Conservation (phyloP, 1,140 invertebrate species). For the Leguminivora glycinivorella region DNA sequence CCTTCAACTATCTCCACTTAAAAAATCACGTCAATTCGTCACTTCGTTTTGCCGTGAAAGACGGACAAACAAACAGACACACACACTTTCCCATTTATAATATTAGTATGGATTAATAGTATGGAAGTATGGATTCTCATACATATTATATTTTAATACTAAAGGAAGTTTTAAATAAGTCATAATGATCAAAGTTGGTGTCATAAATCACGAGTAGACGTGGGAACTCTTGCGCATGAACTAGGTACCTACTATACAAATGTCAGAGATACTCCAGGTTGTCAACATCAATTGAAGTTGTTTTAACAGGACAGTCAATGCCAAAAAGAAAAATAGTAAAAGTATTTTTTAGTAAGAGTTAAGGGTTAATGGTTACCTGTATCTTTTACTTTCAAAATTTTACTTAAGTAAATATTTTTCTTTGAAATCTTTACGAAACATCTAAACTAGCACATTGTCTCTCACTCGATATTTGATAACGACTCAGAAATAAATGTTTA, state of each 20-base stretch:
- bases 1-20: too few relatives aligned
- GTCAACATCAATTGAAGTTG: neutral
- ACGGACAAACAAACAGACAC: too few relatives aligned
- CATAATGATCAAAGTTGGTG: neutral
- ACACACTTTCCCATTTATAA: too few relatives aligned
- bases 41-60: too few relatives aligned
- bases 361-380: too few relatives aligned
- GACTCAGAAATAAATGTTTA: neutral
- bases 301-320: neutral
- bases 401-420: too few relatives aligned
- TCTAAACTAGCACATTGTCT: neutral
- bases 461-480: neutral
- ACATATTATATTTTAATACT: slow-evolving; percentile 1
- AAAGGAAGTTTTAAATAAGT: neutral
- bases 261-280: neutral
- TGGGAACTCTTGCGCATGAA: slow-evolving; percentile 1
- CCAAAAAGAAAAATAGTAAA: neutral
- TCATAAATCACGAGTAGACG: neutral
- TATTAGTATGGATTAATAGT: too few relatives aligned
- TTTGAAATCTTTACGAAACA: too few relatives aligned
- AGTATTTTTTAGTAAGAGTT: too few relatives aligned
- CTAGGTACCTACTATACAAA: slow-evolving; percentile 10
- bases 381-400: too few relatives aligned
- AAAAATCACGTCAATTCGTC: too few relatives aligned
- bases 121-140: too few relatives aligned